Conservation (phyloP, 2,888 invertebrate species). For the Athalia rosae region DNA sequence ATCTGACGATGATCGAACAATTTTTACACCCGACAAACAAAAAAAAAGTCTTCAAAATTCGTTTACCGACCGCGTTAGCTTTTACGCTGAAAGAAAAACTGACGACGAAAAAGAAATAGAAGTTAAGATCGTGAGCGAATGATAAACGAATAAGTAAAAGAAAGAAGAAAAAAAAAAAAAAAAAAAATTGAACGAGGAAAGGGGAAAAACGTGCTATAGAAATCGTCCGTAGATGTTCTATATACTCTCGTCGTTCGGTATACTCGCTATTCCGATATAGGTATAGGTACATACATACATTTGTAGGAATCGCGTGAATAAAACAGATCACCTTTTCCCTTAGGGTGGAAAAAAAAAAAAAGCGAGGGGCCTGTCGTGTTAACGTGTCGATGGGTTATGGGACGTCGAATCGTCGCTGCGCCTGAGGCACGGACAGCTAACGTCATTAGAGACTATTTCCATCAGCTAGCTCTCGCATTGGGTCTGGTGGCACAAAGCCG, state of each 20-base stretch:
- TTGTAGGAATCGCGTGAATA: background rate
- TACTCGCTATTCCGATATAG: background rate
- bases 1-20: too few relatives aligned
- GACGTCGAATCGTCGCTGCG: constrained; percentile 3
- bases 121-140: too few relatives aligned
- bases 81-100: too few relatives aligned
- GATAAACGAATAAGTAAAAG: too few relatives aligned
- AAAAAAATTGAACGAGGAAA: too few relatives aligned
- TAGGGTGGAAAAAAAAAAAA: constrained; percentile 10
- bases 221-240: too few relatives aligned
- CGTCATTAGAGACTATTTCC: constrained; percentile 42
- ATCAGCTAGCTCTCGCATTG: constrained; percentile 19
- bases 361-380: constrained; percentile 20
- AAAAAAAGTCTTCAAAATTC: too few relatives aligned
- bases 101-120: too few relatives aligned
- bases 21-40: too few relatives aligned
- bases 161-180: too few relatives aligned
- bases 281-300: constrained; percentile 23
- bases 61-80: too few relatives aligned
- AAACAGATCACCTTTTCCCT: constrained; percentile 1
- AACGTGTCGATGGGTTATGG: constrained; percentile 24
- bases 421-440: constrained; percentile 27
- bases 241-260: background rate
- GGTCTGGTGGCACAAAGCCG: constrained; percentile 26
- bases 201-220: too few relatives aligned